Evolutionary conservation across 2,113 vertebrate species (phyloP).

Genomic region (Hyaena hyaena): DNA sequence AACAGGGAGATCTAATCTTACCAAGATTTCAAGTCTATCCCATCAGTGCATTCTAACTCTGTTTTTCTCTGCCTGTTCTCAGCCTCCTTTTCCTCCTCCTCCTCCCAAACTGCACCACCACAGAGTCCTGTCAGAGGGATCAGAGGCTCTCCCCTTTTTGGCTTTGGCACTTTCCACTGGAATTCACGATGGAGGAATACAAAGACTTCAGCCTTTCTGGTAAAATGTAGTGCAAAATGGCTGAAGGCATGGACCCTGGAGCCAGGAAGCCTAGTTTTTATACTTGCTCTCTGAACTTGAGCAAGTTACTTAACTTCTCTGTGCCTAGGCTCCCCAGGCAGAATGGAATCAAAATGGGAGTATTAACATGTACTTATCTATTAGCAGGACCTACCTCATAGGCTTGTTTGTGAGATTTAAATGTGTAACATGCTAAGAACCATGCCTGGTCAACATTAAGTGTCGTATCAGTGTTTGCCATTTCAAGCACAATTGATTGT

Average conservation of each 20-base stretch:
- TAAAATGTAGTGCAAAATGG: background rate
- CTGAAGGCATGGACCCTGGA: background rate
- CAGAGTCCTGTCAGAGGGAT: background rate
- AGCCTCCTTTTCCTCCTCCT: background rate
- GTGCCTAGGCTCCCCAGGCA: background rate
- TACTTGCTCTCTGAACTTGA: background rate
- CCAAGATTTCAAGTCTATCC: slow-evolving; percentile 54
- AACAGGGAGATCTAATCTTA: slow-evolving; percentile 71
- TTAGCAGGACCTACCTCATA: background rate
- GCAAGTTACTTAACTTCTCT: background rate
- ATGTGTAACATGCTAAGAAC: background rate
- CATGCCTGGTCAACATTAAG: background rate
- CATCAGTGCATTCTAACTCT: background rate
- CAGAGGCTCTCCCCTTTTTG: background rate
- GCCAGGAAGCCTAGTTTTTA: background rate
- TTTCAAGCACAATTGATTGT: background rate
- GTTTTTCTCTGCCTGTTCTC: background rate
- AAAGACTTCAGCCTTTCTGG: background rate
- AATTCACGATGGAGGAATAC: background rate
- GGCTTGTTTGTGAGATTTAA: background rate
- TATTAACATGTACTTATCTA: background rate
- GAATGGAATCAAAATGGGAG: background rate
- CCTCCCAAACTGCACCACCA: background rate
- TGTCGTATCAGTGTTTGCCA: background rate
- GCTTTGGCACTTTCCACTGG: background rate